Percentiles rank a stretch among this genome's conserved stretches.
phyloP scores from a whole-genome alignment of 2,113 vertebrate genomes.

The Pyxicephalus adspersus region DNA sequence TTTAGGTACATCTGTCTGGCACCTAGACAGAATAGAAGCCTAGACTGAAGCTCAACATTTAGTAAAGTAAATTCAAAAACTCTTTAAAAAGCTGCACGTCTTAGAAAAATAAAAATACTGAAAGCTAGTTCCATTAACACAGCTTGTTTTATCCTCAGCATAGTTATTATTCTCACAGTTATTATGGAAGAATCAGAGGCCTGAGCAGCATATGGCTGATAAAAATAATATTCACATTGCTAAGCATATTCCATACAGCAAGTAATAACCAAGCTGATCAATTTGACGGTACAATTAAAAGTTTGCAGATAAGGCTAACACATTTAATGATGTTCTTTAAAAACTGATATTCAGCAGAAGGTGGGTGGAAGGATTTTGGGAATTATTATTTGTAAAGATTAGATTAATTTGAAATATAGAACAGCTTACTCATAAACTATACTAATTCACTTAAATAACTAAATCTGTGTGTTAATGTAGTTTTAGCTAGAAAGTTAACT shows the following conservation, averaged over 20 bases:
- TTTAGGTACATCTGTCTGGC: too few species aligned
- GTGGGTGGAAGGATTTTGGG: neutral
- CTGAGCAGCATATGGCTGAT: slow-evolving; percentile 33
- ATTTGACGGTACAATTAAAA: slow-evolving; percentile 30
- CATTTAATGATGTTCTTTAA: slow-evolving; percentile 41
- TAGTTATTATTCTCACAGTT: slow-evolving; percentile 23
- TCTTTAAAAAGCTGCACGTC: neutral
- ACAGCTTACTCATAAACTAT: neutral
- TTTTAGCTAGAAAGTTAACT: too few species aligned
- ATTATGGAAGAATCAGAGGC: neutral
- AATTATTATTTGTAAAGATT: slow-evolving; percentile 9
- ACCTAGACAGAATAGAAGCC: too few species aligned
- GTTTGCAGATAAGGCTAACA: slow-evolving; percentile 9
- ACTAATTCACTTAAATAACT: neutral
- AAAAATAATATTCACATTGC: slow-evolving; percentile 29
- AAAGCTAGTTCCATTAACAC: neutral
- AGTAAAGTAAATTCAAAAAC: too few species aligned
- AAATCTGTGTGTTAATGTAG: too few species aligned
- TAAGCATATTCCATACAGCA: neutral
- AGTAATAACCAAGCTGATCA: slow-evolving; percentile 13
- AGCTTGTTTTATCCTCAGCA: slow-evolving; percentile 28
- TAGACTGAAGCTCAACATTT: too few species aligned
- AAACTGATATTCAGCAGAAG: slow-evolving; percentile 23
- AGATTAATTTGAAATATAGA: neutral
- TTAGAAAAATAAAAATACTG: slow-evolving; percentile 3